Conservation (phyloP, 2,797 vertebrate species). For the Lithobates sylvaticus region DNA sequence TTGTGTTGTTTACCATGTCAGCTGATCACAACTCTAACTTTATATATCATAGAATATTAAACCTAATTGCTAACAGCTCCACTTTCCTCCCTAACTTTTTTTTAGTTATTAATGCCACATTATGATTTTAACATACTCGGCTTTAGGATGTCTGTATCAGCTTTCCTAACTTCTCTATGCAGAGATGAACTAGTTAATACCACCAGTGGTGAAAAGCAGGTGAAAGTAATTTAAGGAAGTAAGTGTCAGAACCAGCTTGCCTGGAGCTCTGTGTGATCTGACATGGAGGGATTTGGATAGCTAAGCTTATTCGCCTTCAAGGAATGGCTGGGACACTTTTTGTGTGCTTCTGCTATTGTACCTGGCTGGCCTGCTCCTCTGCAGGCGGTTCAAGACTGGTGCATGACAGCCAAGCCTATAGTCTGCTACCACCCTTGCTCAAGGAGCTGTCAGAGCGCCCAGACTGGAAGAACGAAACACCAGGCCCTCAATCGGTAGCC, state of each 20-base stretch:
- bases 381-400: not conserved
- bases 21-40: too few species aligned
- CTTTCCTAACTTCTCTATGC: not conserved
- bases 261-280: conserved; percentile 42
- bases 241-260: not conserved
- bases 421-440: conserved; percentile 81
- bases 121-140: too few species aligned
- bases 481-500: conserved; percentile 83
- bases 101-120: too few species aligned
- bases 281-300: conserved; percentile 56
- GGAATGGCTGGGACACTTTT: conserved; percentile 70
- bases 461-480: conserved; percentile 70
- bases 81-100: too few species aligned
- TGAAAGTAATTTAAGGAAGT: conserved; percentile 72
- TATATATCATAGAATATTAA: too few species aligned
- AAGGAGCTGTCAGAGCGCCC: conserved; percentile 80
- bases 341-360: conserved; percentile 68
- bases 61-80: too few species aligned
- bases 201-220: conserved; percentile 55
- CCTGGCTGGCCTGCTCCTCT: conserved; percentile 63
- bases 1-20: too few species aligned
- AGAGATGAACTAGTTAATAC: not conserved
- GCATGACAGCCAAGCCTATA: conserved; percentile 67
- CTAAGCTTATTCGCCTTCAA: conserved; percentile 32
- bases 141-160: too few species aligned